Conservation (phyloP, 2,113 vertebrate species). For the Pteropus alecto region DNA sequence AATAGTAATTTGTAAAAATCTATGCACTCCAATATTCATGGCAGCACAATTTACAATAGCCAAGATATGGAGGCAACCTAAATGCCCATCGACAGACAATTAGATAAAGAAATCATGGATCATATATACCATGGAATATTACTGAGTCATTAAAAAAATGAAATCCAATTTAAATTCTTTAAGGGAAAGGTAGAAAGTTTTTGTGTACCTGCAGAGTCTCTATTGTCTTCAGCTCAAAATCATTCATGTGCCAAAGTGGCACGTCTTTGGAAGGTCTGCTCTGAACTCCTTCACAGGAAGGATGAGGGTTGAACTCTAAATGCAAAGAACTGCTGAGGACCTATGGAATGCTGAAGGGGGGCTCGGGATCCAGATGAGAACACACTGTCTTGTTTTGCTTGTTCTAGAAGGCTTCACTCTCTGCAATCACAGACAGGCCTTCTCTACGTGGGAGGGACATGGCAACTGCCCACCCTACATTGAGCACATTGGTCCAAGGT, state of each 20-base stretch:
- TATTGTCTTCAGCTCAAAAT: background rate
- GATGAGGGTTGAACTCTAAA: background rate
- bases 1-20: no score
- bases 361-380: background rate
- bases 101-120: no score
- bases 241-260: background rate
- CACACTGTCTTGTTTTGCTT: background rate
- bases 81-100: no score
- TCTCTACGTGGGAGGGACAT: background rate
- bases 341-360: rapidly evolving
- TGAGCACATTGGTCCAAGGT: background rate
- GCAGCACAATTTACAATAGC: no score
- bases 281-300: background rate
- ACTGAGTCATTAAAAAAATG: no score
- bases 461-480: no score
- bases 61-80: no score
- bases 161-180: background rate
- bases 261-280: background rate
- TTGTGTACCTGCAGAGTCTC: background rate
- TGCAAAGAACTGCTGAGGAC: background rate
- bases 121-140: no score
- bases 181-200: background rate
- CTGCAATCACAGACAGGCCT: background rate
- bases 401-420: background rate
- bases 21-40: no score